Evolutionary conservation across 2,888 invertebrate genomes (phyloP).

Genomic region (Ormyrus nitidulus): DNA sequence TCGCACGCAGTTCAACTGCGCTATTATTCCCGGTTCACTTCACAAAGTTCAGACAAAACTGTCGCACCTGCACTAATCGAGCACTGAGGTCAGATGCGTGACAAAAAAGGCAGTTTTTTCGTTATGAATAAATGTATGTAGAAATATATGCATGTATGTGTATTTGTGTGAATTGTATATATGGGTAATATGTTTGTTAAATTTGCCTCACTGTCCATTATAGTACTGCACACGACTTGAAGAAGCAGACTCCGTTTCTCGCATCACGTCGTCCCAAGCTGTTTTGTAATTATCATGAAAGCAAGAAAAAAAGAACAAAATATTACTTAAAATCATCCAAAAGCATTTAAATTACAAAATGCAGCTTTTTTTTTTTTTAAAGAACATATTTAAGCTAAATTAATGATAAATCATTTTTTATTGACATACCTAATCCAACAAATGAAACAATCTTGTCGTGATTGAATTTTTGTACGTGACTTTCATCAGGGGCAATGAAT

Average conservation of each 20-base stretch:
- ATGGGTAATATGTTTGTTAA: conserved; percentile 42
- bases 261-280: conserved; percentile 87
- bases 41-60: conserved; percentile 47
- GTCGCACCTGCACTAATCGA: conserved; percentile 56
- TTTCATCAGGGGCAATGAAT: conserved; percentile 74
- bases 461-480: conserved; percentile 76
- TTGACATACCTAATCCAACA: conserved; percentile 79
- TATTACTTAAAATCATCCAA: conserved; percentile 2
- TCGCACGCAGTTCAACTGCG: conserved; percentile 55
- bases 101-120: conserved; percentile 56
- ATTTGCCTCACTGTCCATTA: conserved; percentile 76
- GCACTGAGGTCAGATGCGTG: conserved; percentile 56
- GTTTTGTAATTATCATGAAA: conserved; percentile 66
- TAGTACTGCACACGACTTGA: conserved; percentile 79
- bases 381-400: neutral
- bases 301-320: conserved; percentile 59
- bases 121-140: conserved; percentile 50
- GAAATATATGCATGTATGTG: conserved; percentile 44
- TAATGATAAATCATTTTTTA: neutral
- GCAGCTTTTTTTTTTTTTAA: neutral
- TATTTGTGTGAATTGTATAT: conserved; percentile 26
- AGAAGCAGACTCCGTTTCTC: conserved; percentile 73
- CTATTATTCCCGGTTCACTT: conserved; percentile 44
- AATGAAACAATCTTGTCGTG: conserved; percentile 81
- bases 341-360: neutral